Percentiles rank a stretch among this genome's conserved stretches.
These are phyloP conservation scores for Dasyurus viverrinus DNA, from an alignment of 2,113 vertebrate species.

Conservation along the genomic window DNA sequence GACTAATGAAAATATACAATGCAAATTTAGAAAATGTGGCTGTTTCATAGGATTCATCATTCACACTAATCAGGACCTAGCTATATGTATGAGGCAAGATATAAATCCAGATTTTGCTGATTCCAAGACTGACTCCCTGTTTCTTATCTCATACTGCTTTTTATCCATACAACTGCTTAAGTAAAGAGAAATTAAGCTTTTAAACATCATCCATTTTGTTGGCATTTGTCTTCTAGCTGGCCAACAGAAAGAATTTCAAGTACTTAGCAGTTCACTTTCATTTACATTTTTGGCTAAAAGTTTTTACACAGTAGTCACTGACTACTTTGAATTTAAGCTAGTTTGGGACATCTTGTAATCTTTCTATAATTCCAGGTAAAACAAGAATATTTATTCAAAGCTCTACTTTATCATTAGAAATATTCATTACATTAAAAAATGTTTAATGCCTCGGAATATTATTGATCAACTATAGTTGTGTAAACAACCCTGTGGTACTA, in stretches of 20 bases:
- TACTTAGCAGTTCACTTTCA: neutral
- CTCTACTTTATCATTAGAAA: neutral
- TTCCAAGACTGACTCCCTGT: neutral
- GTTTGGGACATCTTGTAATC: neutral
- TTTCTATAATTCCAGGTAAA: neutral
- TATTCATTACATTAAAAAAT: neutral
- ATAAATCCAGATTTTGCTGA: neutral
- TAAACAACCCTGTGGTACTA: neutral
- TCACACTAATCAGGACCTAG: neutral
- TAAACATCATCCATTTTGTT: slow-evolving; percentile 29
- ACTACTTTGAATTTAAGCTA: neutral
- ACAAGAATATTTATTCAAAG: neutral
- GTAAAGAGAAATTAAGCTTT: neutral
- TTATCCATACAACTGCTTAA: neutral
- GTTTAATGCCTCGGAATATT: neutral
- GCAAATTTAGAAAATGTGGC: no score
- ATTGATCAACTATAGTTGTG: neutral
- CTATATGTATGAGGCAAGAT: neutral
- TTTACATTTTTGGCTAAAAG: neutral
- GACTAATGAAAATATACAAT: no score
- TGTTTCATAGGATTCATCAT: no score
- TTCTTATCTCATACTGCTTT: neutral
- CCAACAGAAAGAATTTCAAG: neutral
- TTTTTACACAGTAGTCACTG: neutral
- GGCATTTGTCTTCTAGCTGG: neutral